Evolutionary conservation across 2,797 vertebrate genomes (phyloP).

Genomic region (Threskiornis aethiopicus): DNA sequence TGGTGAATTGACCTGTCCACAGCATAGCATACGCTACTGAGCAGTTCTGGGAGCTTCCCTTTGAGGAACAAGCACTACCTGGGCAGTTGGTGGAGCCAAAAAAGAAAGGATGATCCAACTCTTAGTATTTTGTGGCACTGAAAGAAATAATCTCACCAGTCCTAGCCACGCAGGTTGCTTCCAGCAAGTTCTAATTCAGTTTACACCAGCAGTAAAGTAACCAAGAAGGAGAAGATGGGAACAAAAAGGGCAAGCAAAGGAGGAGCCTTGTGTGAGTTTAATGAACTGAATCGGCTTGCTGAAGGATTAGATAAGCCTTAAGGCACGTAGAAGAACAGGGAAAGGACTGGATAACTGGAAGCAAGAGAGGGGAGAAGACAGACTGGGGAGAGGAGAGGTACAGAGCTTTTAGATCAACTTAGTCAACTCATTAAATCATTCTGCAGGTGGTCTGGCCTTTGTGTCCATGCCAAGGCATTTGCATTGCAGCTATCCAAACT

Average conservation of each 20-base stretch:
- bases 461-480: background rate
- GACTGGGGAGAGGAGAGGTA: background rate
- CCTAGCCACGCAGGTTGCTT: fast-evolving
- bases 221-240: background rate
- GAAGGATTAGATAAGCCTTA: background rate
- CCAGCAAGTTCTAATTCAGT: background rate
- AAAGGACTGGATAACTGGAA: background rate
- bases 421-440: background rate
- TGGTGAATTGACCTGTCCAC: background rate
- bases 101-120: background rate
- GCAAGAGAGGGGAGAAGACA: background rate
- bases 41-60: background rate
- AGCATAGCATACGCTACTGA: background rate
- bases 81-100: background rate
- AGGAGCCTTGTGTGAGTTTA: background rate
- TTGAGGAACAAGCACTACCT: background rate
- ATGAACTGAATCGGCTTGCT: background rate
- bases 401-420: background rate
- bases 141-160: background rate
- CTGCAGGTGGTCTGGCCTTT: background rate
- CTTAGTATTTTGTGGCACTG: no score
- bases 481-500: background rate
- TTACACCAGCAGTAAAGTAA: background rate
- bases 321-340: background rate
- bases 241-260: background rate